These are phyloP conservation scores for Catamblyrhynchus diadema DNA, from an alignment of 2,797 vertebrate species.

Conservation along the genomic window DNA sequence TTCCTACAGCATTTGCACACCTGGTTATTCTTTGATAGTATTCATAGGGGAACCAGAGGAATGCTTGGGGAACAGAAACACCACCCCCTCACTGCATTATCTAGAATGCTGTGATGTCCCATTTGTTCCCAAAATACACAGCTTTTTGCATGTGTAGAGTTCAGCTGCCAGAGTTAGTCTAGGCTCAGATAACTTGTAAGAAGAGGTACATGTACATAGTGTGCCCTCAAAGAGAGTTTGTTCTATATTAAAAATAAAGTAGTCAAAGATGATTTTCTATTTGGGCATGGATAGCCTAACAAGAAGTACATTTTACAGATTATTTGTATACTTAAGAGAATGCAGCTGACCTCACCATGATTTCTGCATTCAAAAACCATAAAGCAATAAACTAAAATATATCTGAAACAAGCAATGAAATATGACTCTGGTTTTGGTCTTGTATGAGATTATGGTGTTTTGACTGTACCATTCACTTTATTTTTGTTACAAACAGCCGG, in stretches of 20 bases:
- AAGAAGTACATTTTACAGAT: background rate
- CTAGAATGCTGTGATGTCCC: background rate
- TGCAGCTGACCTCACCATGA: background rate
- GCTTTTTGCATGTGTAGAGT: background rate
- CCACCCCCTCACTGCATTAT: background rate
- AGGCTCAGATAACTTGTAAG: background rate
- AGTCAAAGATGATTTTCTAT: background rate
- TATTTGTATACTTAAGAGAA: background rate
- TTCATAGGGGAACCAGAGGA: background rate
- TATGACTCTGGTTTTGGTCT: background rate
- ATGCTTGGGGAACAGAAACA: background rate
- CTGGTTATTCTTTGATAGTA: background rate
- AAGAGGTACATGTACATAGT: background rate
- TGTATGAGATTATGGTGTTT: background rate
- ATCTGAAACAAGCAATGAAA: background rate
- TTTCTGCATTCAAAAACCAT: background rate
- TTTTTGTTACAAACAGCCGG: background rate
- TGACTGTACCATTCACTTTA: background rate
- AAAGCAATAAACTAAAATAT: background rate
- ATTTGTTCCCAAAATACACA: background rate
- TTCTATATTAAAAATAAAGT: background rate
- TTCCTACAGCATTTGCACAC: background rate
- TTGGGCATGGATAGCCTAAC: background rate
- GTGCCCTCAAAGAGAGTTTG: background rate
- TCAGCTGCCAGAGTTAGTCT: background rate